Evolutionary conservation across 2,888 invertebrate species (phyloP).

Genomic region (Polydrusus pterygomalis): DNA sequence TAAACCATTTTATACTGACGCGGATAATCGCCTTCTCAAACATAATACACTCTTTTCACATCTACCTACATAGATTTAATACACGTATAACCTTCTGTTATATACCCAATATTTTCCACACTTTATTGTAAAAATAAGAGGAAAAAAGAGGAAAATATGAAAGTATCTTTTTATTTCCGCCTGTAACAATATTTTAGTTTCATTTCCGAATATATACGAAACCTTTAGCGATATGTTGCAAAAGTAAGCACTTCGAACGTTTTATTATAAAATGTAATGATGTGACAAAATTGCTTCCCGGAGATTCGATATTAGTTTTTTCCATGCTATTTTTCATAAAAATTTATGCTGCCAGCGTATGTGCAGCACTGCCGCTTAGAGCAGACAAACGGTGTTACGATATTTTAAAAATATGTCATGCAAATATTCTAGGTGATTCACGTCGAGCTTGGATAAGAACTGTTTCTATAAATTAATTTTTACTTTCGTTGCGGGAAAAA

Average conservation of each 20-base stretch:
- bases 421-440: not conserved
- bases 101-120: conserved; percentile 5
- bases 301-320: conserved; percentile 49
- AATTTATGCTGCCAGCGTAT: conserved; percentile 38
- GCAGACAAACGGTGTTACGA: not conserved
- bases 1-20: not conserved
- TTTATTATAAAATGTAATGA: conserved; percentile 50
- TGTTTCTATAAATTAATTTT: too few species aligned
- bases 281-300: conserved; percentile 47
- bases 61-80: conserved; percentile 3
- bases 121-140: conserved; percentile 10
- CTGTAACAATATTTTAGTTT: conserved; percentile 27
- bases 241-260: conserved; percentile 43
- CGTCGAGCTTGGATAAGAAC: too few species aligned
- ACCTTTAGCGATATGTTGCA: conserved; percentile 38
- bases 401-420: conserved; percentile 3
- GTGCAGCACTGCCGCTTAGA: conserved; percentile 26
- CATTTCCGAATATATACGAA: conserved; percentile 27
- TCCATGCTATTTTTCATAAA: conserved; percentile 44
- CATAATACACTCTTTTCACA: not conserved
- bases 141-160: not conserved
- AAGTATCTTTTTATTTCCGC: conserved; percentile 18
- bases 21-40: conserved; percentile 1
- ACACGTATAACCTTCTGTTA: conserved; percentile 4
- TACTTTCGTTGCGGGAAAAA: too few species aligned